Base-by-base conservation (phyloP, 2,888 invertebrate genomes). In the Synanthedon formicaeformis region DNA sequence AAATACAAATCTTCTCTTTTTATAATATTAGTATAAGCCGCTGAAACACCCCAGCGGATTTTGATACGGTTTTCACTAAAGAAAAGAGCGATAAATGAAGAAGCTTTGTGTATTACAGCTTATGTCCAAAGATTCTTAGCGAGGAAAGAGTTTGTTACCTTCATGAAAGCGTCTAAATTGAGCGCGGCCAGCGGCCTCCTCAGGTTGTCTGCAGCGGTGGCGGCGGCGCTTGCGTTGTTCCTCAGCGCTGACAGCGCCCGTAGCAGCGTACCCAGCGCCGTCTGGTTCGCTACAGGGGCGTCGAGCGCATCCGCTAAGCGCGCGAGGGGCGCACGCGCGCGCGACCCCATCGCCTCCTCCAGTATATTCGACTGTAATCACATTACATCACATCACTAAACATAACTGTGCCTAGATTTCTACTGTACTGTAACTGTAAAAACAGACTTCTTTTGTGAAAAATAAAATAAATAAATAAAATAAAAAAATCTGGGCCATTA, bases 291-390 rank as follows among this genome's bases (percentile, higher is more conserved):
- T 10, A 93, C 92, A 2, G 93, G 93, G 56, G 90, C 91, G 78
- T 94, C 94, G 63, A 95, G 90, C 23, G 92, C 92, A 69, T 95
- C 94, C 41, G 92, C 90, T 57, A 95, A 81, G 18, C 93, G 90
- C 0, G 90, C 91, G 55, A 95, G 75, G 51, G 94, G 92, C 1
- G 91, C 89, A 59, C 93, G 89, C 12, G 93, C 91, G 49, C 92
- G 91, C 52, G 90, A 89, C 51, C 91, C 91, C 69, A 95, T 88
- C 51, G 93, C 94, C 56, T 90, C 89, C 67, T 94, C 94, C 57
- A 95, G 89, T 57, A 92, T 92, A 58, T 91, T 91, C 40, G 95
- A 95, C 93, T 93, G 87, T 0, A 69, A 66, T 11, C 14, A 45
- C 13, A 13, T 34, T 34, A 1, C 16, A 16, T 16, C 16, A 16